These are phyloP conservation scores for Cheilosia grossa DNA, from an alignment of 2,888 invertebrate species.

Conservation along the genomic window DNA sequence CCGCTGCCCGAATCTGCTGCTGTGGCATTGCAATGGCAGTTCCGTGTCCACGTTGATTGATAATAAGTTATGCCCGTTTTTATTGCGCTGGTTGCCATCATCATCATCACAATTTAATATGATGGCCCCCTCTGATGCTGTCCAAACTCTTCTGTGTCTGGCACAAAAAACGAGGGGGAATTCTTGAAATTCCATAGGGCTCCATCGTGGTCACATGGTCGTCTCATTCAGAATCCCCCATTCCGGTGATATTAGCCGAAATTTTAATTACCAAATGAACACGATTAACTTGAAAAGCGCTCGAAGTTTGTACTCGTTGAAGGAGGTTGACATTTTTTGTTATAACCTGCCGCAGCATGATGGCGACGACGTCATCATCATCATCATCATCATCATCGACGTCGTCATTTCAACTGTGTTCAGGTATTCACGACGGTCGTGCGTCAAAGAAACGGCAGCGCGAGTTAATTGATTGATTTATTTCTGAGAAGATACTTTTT, in stretches of 20 bases:
- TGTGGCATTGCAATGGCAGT: slow-evolving; percentile 71
- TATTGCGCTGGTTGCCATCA: slow-evolving; percentile 42
- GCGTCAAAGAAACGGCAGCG: slow-evolving; percentile 75
- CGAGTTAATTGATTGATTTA: slow-evolving; percentile 84
- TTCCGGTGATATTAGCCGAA: slow-evolving; percentile 81
- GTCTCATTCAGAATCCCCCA: slow-evolving; percentile 62
- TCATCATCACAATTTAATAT: slow-evolving; percentile 72
- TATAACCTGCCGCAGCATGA: slow-evolving; percentile 32
- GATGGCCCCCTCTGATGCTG: slow-evolving; percentile 66
- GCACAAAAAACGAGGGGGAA: slow-evolving; percentile 32
- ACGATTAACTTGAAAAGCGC: slow-evolving; percentile 71
- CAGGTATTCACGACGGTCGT: slow-evolving; percentile 60
- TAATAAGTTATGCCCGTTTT: slow-evolving; percentile 80
- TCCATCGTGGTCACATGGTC: slow-evolving; percentile 64
- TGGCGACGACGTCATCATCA: slow-evolving; percentile 59
- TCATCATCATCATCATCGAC: slow-evolving; percentile 53
- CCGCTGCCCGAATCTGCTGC: slow-evolving; percentile 60
- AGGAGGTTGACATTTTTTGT: slow-evolving; percentile 64
- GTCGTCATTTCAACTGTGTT: slow-evolving; percentile 27
- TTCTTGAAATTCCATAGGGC: slow-evolving; percentile 72
- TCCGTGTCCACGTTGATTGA: slow-evolving; percentile 76
- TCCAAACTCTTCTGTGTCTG: slow-evolving; percentile 8
- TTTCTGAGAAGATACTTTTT: slow-evolving; percentile 79
- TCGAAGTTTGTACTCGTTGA: slow-evolving; percentile 21
- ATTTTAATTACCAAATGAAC: slow-evolving; percentile 81